These are phyloP conservation scores for Cheilosia variabilis DNA, from an alignment of 2,888 invertebrate genomes.

Conservation along the genomic window DNA sequence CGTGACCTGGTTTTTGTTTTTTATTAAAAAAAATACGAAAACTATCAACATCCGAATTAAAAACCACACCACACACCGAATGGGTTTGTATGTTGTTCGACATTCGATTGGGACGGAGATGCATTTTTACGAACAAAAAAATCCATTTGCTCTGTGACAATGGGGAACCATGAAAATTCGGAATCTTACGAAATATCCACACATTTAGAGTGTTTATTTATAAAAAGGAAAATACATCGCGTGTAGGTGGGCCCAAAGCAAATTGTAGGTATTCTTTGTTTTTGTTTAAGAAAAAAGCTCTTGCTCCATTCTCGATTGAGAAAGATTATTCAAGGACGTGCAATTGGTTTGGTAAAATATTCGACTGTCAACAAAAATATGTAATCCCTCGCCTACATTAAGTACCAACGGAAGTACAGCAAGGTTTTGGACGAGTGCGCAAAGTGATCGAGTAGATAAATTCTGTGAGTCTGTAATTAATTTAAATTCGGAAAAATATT, in stretches of 20 bases:
- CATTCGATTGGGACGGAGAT: conserved; percentile 9
- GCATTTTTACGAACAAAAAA: conserved; percentile 1
- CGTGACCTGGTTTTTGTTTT: conserved; percentile 46
- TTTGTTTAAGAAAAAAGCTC: conserved; percentile 2
- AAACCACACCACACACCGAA: too few species aligned
- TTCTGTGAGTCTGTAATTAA: neutral
- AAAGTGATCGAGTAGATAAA: conserved; percentile 11
- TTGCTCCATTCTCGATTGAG: conserved; percentile 1
- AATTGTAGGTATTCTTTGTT: neutral
- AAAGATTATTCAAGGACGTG: conserved; percentile 47
- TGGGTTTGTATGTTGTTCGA: neutral
- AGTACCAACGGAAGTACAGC: neutral
- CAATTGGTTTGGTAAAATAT: conserved; percentile 39
- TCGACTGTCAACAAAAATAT: conserved; percentile 40
- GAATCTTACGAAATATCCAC: neutral
- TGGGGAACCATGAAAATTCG: conserved; percentile 8
- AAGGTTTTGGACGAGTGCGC: conserved; percentile 12
- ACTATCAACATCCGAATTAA: neutral
- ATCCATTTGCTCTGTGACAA: neutral
- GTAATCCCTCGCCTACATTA: conserved; percentile 33
- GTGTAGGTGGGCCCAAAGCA: neutral
- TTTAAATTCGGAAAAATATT: conserved; percentile 3
- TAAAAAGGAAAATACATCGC: neutral
- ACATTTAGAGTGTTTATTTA: conserved; percentile 7
- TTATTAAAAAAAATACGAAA: conserved; percentile 2